Evolutionary conservation across 2,113 vertebrate genomes (phyloP), one percentile per base, ranked within the genome.

Genomic region (Lepus europaeus): DNA sequence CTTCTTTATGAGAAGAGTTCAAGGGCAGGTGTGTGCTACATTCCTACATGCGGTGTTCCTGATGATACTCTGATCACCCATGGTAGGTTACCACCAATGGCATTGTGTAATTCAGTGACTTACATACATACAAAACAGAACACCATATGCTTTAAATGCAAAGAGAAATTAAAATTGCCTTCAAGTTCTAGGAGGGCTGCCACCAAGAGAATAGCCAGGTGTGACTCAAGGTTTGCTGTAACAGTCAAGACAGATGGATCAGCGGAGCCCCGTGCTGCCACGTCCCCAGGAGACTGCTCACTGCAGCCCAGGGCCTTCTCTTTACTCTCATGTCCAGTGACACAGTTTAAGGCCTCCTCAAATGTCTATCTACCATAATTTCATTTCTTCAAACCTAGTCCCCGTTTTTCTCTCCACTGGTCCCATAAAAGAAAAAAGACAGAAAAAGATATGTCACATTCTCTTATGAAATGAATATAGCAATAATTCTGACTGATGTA

Each of bases 261-360:
- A 1, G 56, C 25, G 0, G 8, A 39, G n/a, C 9, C 20, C 29
- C 22, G 29, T 1, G 27, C 36, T 29, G 12, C 25, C 11, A 9
- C 22, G 23, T 56, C 72, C 72, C 78, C 9, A 10, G 2, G 45
- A 49, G 29, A 53, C 79, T 73, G 69, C 8, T 63, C 22, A 4
- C 13, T 4, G 1, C 0, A 12, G 13, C 16, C 33, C 0, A 0
- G 53, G 31, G 45, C 14, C 9, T 39, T 39, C 45, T 51, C 76
- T 77, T 29, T 4, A 49, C 20, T 68, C 17, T 77, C 51, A 45
- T 9, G 72, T 68, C 27, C 17, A 68, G 11, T 63, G 22, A 53
- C 36, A 39, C n/a, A 29, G 66, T 14, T 29, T n/a, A 79, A 70
- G 25, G 79, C 72, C 51, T 79, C 79, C 66, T 79, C 72, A 87